Conservation (phyloP, 2,888 invertebrate genomes). For the Drosophila robusta region DNA sequence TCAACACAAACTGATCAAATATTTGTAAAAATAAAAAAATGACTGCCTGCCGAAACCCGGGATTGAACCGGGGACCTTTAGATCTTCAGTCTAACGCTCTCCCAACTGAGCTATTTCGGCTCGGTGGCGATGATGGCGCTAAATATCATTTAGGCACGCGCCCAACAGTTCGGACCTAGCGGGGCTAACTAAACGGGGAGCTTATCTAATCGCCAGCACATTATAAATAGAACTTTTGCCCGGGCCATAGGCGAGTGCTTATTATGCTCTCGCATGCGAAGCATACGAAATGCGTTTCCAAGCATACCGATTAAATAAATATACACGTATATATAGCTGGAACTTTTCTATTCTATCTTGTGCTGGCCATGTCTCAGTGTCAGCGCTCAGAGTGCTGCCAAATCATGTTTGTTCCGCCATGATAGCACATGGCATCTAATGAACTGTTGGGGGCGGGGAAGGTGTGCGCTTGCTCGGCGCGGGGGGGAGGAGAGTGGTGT, state of each 20-base stretch:
- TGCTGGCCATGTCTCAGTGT: slow-evolving; percentile 52
- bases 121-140: rapidly evolving
- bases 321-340: slow-evolving; percentile 11
- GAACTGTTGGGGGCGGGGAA: slow-evolving; percentile 71
- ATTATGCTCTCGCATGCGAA: background rate
- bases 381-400: slow-evolving; percentile 65
- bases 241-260: slow-evolving; percentile 3
- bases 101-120: slow-evolving; percentile 85
- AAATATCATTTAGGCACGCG: slow-evolving; percentile 4
- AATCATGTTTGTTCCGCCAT: slow-evolving; percentile 83
- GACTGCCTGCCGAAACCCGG: slow-evolving; percentile 75
- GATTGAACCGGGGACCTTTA: slow-evolving; percentile 85
- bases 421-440: slow-evolving; percentile 79
- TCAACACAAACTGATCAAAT: background rate
- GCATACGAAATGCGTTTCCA: slow-evolving; percentile 45
- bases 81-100: slow-evolving; percentile 85
- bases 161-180: background rate
- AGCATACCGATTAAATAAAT: slow-evolving; percentile 31
- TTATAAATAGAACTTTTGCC: slow-evolving; percentile 64
- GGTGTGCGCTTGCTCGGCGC: slow-evolving; percentile 18
- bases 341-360: slow-evolving; percentile 27
- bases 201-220: slow-evolving; percentile 84
- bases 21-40: slow-evolving; percentile 3
- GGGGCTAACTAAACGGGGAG: slow-evolving; percentile 23
- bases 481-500: background rate